These are phyloP conservation scores for Platycheirus rosarum DNA, from an alignment of 2,888 invertebrate genomes.

Conservation along the genomic window DNA sequence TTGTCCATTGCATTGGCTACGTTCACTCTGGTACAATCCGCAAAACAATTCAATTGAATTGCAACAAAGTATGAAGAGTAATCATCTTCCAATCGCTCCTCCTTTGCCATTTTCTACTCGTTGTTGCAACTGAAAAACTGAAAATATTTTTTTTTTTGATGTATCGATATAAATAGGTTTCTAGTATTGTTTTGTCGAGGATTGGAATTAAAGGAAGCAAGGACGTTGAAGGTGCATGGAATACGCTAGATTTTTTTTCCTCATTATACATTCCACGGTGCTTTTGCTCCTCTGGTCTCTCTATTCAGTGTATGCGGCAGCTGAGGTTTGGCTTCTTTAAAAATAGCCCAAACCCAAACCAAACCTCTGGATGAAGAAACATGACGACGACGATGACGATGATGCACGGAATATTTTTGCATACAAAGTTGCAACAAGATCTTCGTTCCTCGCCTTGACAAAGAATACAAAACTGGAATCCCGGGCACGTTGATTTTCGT, in stretches of 20 bases:
- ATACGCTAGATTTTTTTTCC: conserved; percentile 3
- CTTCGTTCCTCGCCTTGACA: conserved; percentile 40
- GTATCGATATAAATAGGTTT: conserved; percentile 3
- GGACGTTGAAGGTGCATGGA: neutral
- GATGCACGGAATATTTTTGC: conserved; percentile 67
- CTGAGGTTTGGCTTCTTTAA: conserved; percentile 47
- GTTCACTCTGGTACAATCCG: neutral
- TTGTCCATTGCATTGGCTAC: conserved; percentile 15
- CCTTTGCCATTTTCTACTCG: too few relatives aligned
- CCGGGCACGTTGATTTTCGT: conserved; percentile 51
- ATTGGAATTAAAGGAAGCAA: conserved; percentile 2
- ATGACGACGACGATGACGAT: conserved; percentile 48
- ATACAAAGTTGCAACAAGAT: conserved; percentile 59
- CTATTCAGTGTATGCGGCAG: conserved; percentile 36
- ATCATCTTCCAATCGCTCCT: conserved; percentile 52
- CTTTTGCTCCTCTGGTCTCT: conserved; percentile 1
- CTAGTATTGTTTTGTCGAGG: conserved; percentile 10
- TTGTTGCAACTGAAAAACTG: conserved; percentile 20
- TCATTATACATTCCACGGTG: conserved; percentile 51
- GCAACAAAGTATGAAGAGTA: conserved; percentile 57
- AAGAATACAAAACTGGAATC: conserved; percentile 21
- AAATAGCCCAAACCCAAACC: conserved; percentile 58
- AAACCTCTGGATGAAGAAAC: conserved; percentile 28
- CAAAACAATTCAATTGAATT: conserved; percentile 64
- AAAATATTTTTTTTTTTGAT: conserved; percentile 62